A percentile compares a stretch with the other conserved stretches of the same genome.
These are phyloP conservation scores for Suncus etruscus DNA, from an alignment of 2,113 vertebrate genomes.

Conservation along the genomic window DNA sequence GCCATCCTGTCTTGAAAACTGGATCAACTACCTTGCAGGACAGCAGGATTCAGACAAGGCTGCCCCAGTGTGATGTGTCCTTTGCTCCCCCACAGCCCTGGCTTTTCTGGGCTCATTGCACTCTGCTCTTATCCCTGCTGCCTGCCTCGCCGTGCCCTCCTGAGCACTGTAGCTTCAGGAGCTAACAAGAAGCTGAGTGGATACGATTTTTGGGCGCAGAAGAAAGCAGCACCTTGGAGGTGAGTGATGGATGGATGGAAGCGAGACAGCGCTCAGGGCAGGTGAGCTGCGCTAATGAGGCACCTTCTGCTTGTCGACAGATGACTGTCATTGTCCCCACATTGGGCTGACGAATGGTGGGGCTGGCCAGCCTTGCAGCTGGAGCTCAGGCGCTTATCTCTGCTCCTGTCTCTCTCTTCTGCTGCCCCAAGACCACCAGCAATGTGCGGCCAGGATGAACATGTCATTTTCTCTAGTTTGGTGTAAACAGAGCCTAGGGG, in stretches of 20 bases:
- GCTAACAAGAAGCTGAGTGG: constrained; percentile 79
- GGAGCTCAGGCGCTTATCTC: constrained; percentile 65
- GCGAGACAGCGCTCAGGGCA: constrained; percentile 91
- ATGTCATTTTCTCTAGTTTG: constrained; percentile 87
- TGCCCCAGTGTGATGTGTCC: no score
- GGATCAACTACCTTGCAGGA: no score
- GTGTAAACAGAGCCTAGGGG: constrained; percentile 71
- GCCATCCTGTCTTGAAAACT: no score
- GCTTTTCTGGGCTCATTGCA: neutral
- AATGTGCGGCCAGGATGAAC: constrained; percentile 87
- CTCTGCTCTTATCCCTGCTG: accelerated
- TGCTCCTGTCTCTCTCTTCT: constrained; percentile 87
- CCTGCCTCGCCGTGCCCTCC: neutral
- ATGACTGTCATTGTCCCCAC: constrained; percentile 90
- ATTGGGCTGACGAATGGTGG: constrained; percentile 86
- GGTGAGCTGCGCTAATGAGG: constrained; percentile 91
- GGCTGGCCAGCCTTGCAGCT: constrained; percentile 89
- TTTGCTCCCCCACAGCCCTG: neutral
- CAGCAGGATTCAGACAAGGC: no score
- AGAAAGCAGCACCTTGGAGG: constrained; percentile 87
- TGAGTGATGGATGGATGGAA: constrained; percentile 91
- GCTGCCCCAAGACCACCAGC: constrained; percentile 88
- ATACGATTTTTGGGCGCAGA: constrained; percentile 86
- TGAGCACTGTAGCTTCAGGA: constrained; percentile 59
- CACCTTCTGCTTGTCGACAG: constrained; percentile 93